Evolutionary conservation across 2,888 invertebrate species (phyloP).

Genomic region (Phaonia tiefii): DNA sequence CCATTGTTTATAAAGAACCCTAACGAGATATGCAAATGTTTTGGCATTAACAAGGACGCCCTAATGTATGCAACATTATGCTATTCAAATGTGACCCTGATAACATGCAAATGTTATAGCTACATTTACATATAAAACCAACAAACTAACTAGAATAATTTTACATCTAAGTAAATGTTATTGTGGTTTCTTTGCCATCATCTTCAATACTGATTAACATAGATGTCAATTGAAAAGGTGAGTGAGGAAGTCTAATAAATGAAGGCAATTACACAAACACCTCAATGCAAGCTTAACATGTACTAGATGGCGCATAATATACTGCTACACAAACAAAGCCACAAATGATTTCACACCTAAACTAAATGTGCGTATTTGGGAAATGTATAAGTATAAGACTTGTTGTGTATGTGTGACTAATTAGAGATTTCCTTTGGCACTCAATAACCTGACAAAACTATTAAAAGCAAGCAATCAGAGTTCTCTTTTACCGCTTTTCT

Average conservation of each 20-base stretch:
- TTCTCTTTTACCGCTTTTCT: neutral
- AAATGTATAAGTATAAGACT: too few species aligned
- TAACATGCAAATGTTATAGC: slow-evolving; percentile 20
- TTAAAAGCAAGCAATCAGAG: neutral
- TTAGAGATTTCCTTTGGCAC: slow-evolving; percentile 20
- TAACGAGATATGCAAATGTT: too few species aligned
- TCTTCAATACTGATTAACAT: too few species aligned
- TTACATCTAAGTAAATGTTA: neutral
- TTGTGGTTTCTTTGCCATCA: neutral
- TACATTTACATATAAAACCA: neutral
- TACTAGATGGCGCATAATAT: too few species aligned
- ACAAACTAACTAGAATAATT: neutral
- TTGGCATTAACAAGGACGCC: neutral
- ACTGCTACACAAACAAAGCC: too few species aligned
- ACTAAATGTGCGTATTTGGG: too few species aligned
- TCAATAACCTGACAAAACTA: neutral
- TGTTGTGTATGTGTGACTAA: neutral
- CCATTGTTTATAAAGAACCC: too few species aligned
- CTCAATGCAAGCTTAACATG: too few species aligned
- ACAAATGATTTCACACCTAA: too few species aligned
- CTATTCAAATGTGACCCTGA: slow-evolving; percentile 15
- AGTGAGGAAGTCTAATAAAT: too few species aligned
- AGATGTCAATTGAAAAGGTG: too few species aligned
- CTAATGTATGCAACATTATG: slow-evolving; percentile 18
- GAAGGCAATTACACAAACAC: too few species aligned